Evolutionary conservation across 1,140 invertebrate species (phyloP).

Genomic region (Saccostrea cuccullata): DNA sequence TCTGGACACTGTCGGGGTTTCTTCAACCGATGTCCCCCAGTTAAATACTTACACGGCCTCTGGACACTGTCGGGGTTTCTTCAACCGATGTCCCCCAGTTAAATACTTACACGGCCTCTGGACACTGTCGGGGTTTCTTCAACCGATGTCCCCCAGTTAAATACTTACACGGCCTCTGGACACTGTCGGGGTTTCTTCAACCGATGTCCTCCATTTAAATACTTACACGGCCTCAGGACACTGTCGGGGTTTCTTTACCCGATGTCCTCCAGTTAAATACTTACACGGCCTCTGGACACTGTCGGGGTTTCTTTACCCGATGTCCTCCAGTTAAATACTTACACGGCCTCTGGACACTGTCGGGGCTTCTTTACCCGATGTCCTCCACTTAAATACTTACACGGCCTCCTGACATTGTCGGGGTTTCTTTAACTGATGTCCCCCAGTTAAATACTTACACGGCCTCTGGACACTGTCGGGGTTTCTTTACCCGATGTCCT

Average conservation of each 20-base stretch:
- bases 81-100: slow-evolving; percentile 67
- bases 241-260: slow-evolving; percentile 66
- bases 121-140: slow-evolving; percentile 73
- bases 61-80: slow-evolving; percentile 73
- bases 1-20: slow-evolving; percentile 73
- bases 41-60: slow-evolving; percentile 73
- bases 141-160: too few species aligned
- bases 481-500: slow-evolving; percentile 56
- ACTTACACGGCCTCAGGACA: too few species aligned
- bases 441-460: slow-evolving; percentile 61
- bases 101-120: slow-evolving; percentile 72
- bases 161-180: slow-evolving; percentile 71
- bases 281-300: slow-evolving; percentile 74
- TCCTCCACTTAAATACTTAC: slow-evolving; percentile 56
- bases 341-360: slow-evolving; percentile 73
- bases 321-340: slow-evolving; percentile 43
- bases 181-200: too few species aligned
- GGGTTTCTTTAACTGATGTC: slow-evolving; percentile 61
- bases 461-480: slow-evolving; percentile 71
- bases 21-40: slow-evolving; percentile 66
- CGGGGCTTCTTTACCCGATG: slow-evolving; percentile 62
- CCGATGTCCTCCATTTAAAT: too few species aligned
- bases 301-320: slow-evolving; percentile 66
- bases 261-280: neutral
- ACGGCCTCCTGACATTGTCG: slow-evolving; percentile 71